phyloP scores from a whole-genome alignment of 2,113 vertebrate species.

The Otus sunia region DNA sequence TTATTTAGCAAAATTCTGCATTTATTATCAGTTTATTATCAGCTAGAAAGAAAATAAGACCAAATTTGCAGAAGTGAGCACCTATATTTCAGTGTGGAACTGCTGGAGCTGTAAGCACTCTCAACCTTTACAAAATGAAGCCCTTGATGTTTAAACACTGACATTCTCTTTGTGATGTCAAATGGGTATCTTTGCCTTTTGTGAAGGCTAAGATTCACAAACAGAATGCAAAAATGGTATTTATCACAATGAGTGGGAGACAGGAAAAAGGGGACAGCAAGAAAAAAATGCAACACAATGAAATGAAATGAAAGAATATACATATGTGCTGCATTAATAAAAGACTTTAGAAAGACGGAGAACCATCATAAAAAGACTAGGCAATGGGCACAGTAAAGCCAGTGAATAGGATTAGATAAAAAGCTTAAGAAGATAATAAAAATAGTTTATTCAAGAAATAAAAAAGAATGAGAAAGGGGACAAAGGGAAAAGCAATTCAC shows the following conservation, averaged over 20 bases:
- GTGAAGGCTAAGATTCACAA: background rate
- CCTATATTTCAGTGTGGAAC: background rate
- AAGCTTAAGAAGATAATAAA: conserved; percentile 39
- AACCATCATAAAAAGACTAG: background rate
- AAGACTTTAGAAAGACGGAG: background rate
- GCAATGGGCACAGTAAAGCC: conserved; percentile 15
- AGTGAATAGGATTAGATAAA: conserved; percentile 47
- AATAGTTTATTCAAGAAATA: conserved; percentile 43
- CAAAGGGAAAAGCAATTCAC: conserved; percentile 17
- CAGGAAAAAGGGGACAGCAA: background rate
- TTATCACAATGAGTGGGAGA: conserved; percentile 23
- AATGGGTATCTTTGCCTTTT: conserved; percentile 11
- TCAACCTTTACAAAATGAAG: background rate
- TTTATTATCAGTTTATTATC: background rate
- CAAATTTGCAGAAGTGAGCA: background rate
- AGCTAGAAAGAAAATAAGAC: background rate
- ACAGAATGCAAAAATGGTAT: conserved; percentile 45
- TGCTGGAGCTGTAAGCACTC: background rate
- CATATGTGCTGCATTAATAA: background rate
- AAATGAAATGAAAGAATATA: conserved; percentile 18
- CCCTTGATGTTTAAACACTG: background rate
- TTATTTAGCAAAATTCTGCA: background rate
- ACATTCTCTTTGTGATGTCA: conserved; percentile 19
- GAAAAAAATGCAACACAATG: background rate
- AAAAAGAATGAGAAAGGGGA: background rate